Evolutionary conservation across 2,113 vertebrate genomes (phyloP).

Genomic region (Corythornis madagascariensis): DNA sequence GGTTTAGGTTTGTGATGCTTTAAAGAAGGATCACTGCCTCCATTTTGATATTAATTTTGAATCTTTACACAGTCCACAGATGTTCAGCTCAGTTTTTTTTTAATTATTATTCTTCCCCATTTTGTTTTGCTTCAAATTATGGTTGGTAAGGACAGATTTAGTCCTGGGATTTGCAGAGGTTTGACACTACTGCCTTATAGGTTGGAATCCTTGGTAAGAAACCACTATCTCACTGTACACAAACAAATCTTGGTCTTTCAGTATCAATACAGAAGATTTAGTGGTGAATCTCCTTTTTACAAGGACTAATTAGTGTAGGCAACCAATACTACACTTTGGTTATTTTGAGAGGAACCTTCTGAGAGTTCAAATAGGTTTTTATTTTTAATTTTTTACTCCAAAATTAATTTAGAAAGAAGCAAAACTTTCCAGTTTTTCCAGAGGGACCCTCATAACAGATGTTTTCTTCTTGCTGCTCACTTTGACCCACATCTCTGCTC

Average conservation of each 20-base stretch:
- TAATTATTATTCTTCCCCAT: not conserved
- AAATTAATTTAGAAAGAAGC: conserved; percentile 38
- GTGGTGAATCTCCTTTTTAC: not conserved
- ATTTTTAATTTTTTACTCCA: not conserved
- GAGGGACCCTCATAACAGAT: not conserved
- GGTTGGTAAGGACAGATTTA: not conserved
- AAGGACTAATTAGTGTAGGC: conserved; percentile 17
- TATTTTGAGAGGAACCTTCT: not conserved
- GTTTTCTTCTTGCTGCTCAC: conserved; percentile 16
- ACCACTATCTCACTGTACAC: not conserved
- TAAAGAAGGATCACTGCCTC: conserved; percentile 40
- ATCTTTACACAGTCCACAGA: conserved; percentile 19
- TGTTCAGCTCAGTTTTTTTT: not conserved
- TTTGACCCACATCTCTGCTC: not conserved
- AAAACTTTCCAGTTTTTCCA: not conserved
- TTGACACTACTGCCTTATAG: not conserved
- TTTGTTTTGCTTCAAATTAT: not conserved
- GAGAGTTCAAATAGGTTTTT: not conserved
- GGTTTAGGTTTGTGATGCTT: conserved; percentile 50
- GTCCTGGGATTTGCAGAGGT: not conserved
- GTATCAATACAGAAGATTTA: not conserved
- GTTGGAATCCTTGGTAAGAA: not conserved
- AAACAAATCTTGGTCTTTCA: not conserved
- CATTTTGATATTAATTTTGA: conserved; percentile 45
- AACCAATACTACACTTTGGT: not conserved